These are phyloP conservation scores for roundworm (Caenorhabditis elegans) DNA, from an alignment of 1,140 invertebrate genomes.

Conservation along the genomic window DNA sequence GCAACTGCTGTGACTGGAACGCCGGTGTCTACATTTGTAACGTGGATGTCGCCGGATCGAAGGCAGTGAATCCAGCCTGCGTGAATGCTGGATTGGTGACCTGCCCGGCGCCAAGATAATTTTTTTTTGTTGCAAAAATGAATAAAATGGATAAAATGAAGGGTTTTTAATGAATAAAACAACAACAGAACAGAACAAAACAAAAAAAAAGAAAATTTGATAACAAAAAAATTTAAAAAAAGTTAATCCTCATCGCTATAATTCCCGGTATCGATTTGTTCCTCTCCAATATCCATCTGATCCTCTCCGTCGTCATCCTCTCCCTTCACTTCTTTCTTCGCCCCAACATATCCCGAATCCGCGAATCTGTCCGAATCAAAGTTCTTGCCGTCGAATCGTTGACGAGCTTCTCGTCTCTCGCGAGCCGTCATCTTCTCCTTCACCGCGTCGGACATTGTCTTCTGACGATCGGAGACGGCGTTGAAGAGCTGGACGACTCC, in stretches of 20 bases:
- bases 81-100: background rate
- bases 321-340: slow-evolving; percentile 7
- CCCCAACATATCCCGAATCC: background rate
- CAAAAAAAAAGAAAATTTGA: background rate
- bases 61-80: background rate
- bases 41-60: background rate
- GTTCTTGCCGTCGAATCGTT: slow-evolving; percentile 4
- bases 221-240: background rate
- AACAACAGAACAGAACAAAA: background rate
- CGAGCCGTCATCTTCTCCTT: slow-evolving; percentile 26
- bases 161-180: too few species aligned
- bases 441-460: slow-evolving; percentile 30
- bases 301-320: slow-evolving; percentile 32
- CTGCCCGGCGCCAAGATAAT: background rate
- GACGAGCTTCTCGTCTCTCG: background rate
- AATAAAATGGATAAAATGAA: background rate
- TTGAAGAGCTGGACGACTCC: slow-evolving; percentile 44
- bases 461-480: slow-evolving; percentile 38
- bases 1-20: slow-evolving; percentile 28
- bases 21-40: slow-evolving; percentile 38
- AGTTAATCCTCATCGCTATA: slow-evolving; percentile 7
- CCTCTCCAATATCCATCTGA: background rate
- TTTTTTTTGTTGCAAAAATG: background rate
- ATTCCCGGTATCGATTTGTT: slow-evolving; percentile 14
- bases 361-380: slow-evolving; percentile 4